These are phyloP conservation scores for Magallana ariakensis DNA, from an alignment of 1,140 invertebrate species.

Conservation along the genomic window DNA sequence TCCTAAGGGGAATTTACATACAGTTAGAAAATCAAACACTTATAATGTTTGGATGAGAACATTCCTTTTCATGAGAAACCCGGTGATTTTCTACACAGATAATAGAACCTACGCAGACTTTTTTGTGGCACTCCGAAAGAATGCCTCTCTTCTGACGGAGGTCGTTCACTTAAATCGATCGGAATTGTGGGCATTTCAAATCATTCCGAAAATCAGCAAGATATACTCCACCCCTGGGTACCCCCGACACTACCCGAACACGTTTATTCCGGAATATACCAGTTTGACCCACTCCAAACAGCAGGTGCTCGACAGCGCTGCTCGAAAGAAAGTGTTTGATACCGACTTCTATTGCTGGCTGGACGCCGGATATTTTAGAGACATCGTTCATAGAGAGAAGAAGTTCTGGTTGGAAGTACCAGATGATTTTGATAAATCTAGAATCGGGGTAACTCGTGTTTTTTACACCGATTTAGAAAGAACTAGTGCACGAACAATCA, in stretches of 20 bases:
- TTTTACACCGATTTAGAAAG: constrained; percentile 28
- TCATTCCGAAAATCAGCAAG: constrained; percentile 57
- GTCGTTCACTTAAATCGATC: constrained; percentile 16
- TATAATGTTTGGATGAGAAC: constrained; percentile 41
- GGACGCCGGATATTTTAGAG: constrained; percentile 67
- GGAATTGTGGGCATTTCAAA: constrained; percentile 62
- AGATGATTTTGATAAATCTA: constrained; percentile 59
- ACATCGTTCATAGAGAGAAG: constrained; percentile 42
- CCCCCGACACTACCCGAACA: constrained; percentile 62
- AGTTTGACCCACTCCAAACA: constrained; percentile 66
- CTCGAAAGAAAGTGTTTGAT: constrained; percentile 53
- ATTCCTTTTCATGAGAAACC: constrained; percentile 44
- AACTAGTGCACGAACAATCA: constrained; percentile 50
- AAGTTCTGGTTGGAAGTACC: constrained; percentile 63
- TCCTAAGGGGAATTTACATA: constrained; percentile 37
- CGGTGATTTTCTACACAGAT: constrained; percentile 49
- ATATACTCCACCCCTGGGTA: constrained; percentile 62
- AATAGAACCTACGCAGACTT: neutral
- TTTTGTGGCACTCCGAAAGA: constrained; percentile 27
- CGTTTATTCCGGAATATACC: constrained; percentile 63
- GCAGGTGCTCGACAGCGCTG: constrained; percentile 52
- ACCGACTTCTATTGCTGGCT: constrained; percentile 67
- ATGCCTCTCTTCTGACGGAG: neutral
- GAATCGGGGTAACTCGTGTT: constrained; percentile 63
- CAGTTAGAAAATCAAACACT: neutral